Conservation (phyloP, 2,797 vertebrate genomes). For the Helostoma temminkii region DNA sequence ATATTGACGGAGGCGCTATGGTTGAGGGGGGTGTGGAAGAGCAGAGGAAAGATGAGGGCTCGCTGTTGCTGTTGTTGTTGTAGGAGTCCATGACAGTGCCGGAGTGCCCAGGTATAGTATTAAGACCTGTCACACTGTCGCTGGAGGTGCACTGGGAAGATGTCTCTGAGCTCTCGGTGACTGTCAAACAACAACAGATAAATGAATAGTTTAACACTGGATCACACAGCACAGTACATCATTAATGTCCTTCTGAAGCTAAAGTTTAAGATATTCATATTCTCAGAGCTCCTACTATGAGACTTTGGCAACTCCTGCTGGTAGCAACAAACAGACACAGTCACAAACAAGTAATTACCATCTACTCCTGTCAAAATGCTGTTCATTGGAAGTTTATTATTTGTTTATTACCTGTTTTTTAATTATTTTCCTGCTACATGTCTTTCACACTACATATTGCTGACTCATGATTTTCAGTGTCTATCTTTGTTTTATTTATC, state of each 20-base stretch:
- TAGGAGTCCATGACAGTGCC: constrained; percentile 70
- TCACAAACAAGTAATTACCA: background rate
- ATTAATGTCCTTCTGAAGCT: background rate
- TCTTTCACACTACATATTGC: no score
- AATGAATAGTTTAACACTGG: background rate
- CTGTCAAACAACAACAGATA: constrained; percentile 55
- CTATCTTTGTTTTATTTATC: no score
- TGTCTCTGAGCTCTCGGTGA: constrained; percentile 82
- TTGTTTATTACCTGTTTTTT: no score
- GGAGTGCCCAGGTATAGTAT: constrained; percentile 55
- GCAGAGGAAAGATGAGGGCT: constrained; percentile 71
- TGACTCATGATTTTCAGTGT: no score
- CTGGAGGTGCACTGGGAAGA: constrained; percentile 85
- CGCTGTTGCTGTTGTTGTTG: constrained; percentile 65
- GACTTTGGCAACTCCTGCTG: constrained; percentile 49
- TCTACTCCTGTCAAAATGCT: background rate
- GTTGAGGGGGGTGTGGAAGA: constrained; percentile 68
- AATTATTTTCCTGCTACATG: background rate
- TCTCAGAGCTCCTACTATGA: background rate
- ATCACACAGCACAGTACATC: background rate
- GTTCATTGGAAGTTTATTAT: no score
- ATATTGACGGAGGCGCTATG: constrained; percentile 65
- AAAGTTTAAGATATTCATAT: background rate
- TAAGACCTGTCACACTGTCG: constrained; percentile 78
- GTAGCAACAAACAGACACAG: constrained; percentile 17